These are phyloP conservation scores for Megalops cyprinoides DNA, from an alignment of 2,797 vertebrate species.

Conservation along the genomic window DNA sequence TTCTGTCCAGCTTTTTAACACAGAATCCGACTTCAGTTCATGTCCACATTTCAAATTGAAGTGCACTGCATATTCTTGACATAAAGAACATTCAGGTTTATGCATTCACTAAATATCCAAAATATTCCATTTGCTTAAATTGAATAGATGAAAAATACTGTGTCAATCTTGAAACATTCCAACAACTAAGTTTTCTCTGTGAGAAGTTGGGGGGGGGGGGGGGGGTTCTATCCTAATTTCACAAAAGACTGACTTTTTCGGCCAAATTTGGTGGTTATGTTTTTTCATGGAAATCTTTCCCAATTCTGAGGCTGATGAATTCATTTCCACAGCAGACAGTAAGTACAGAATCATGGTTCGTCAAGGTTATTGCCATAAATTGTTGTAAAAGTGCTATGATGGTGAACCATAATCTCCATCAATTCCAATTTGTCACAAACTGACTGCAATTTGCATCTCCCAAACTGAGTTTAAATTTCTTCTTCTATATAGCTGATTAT, in stretches of 20 bases:
- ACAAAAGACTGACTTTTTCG: neutral
- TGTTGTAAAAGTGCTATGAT: neutral
- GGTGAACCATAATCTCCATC: conserved; percentile 7
- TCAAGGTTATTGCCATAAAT: conserved; percentile 37
- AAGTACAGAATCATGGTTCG: neutral
- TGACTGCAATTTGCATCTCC: neutral
- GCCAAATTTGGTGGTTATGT: neutral
- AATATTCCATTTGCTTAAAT: neutral
- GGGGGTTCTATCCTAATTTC: neutral
- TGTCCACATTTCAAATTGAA: neutral
- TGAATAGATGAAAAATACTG: neutral
- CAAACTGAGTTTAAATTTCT: neutral
- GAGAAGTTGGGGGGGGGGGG: no score
- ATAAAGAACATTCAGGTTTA: neutral
- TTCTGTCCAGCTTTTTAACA: neutral
- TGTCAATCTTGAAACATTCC: no score
- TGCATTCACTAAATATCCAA: neutral
- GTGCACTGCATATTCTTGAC: neutral
- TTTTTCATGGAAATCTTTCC: conserved; percentile 12
- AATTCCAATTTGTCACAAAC: neutral
- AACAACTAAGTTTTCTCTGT: no score
- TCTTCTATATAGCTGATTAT: no score
- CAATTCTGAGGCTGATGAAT: neutral
- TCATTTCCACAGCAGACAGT: neutral
- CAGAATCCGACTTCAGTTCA: neutral